A percentile compares a stretch with the other conserved stretches of the same genome.
phyloP scores from a whole-genome alignment of 2,113 vertebrate genomes.

The Saguinus midas region DNA sequence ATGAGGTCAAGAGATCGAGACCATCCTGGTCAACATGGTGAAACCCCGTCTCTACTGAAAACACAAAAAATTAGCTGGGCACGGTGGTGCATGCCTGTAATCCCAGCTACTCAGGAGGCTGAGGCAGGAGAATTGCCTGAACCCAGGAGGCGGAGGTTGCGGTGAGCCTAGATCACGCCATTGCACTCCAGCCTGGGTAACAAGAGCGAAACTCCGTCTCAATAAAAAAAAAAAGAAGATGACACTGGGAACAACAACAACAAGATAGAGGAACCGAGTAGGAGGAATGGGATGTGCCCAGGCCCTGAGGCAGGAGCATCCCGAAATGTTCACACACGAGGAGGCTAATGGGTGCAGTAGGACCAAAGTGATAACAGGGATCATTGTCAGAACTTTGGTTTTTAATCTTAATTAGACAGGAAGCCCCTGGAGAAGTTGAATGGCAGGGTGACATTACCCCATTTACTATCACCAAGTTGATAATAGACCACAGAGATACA shows the following conservation, averaged over 20 bases:
- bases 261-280: neutral
- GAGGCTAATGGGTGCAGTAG: neutral
- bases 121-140: too few species aligned
- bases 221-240: neutral
- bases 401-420: neutral
- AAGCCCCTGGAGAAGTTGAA: neutral
- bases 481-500: neutral
- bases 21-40: too few species aligned
- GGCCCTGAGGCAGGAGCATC: neutral
- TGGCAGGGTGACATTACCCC: neutral
- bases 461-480: neutral
- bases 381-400: neutral
- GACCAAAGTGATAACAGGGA: too few species aligned
- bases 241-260: neutral
- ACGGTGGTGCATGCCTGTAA: too few species aligned
- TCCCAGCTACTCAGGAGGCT: too few species aligned
- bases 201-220: too few species aligned
- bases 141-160: too few species aligned
- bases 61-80: too few species aligned
- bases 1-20: too few species aligned
- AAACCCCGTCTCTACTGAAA: too few species aligned
- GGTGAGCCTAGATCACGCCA: too few species aligned
- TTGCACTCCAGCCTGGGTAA: too few species aligned
- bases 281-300: neutral
- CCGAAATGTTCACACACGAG: neutral